These are phyloP conservation scores for Protosalanx chinensis DNA, from an alignment of 2,797 vertebrate species.

Conservation along the genomic window DNA sequence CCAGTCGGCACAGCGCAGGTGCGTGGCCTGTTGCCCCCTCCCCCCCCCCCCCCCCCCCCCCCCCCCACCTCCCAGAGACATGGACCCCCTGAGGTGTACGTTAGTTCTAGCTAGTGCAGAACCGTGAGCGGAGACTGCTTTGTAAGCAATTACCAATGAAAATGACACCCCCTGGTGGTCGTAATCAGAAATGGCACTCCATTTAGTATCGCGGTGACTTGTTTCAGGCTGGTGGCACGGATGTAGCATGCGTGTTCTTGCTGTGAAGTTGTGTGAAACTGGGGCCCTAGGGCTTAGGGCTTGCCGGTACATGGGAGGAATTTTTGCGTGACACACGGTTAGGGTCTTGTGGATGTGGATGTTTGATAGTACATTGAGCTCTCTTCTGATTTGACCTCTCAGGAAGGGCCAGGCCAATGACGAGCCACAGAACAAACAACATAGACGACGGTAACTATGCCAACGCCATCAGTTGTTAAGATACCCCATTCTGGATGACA, in stretches of 20 bases:
- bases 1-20: conserved; percentile 75
- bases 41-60: not conserved
- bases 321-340: not conserved
- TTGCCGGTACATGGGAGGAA: not conserved
- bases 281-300: too few relatives aligned
- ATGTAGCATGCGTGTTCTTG: not conserved
- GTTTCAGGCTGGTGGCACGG: too few relatives aligned
- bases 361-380: not conserved
- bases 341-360: not conserved
- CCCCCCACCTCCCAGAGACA: too few relatives aligned
- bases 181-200: not conserved
- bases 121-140: not conserved
- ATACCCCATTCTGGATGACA: too few relatives aligned
- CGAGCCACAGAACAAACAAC: conserved; percentile 77
- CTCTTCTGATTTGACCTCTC: conserved; percentile 21
- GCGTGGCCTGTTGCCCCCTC: not conserved
- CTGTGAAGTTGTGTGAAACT: not conserved
- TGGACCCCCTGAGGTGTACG: too few relatives aligned
- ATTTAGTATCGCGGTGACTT: not conserved
- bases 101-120: too few relatives aligned
- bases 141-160: not conserved
- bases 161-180: conserved; percentile 17
- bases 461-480: not conserved
- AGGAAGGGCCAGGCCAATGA: conserved; percentile 79
- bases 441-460: conserved; percentile 74